phyloP scores from a whole-genome alignment of 1,140 invertebrate genomes.

The Penaeus indicus region DNA sequence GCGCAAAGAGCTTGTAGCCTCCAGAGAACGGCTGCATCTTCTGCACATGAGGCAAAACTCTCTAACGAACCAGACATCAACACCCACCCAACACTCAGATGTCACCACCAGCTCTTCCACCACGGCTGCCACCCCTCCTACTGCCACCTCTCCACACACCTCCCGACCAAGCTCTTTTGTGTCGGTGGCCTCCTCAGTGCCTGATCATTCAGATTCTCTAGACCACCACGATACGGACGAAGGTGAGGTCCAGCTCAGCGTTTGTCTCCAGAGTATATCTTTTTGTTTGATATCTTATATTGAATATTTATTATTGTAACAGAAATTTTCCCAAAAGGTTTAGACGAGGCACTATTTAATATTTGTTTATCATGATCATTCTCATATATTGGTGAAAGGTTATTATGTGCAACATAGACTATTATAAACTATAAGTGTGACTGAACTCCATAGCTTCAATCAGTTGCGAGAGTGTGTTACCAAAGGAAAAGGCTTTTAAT shows the following conservation, averaged over 20 bases:
- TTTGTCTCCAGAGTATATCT: neutral
- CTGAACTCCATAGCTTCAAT: no score
- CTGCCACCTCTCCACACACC: constrained; percentile 52
- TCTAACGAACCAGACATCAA: constrained; percentile 7
- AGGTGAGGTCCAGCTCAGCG: constrained; percentile 18
- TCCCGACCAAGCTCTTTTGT: constrained; percentile 59
- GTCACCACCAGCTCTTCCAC: constrained; percentile 23
- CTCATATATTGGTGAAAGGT: no score
- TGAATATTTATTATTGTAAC: no score
- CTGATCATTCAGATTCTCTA: constrained; percentile 57
- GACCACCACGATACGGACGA: constrained; percentile 62
- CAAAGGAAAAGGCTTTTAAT: no score
- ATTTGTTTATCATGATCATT: no score
- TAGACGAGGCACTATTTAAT: no score
- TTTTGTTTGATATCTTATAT: no score
- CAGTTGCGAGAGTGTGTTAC: no score
- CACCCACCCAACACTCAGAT: constrained; percentile 14
- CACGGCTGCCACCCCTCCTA: constrained; percentile 31
- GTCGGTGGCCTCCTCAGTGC: constrained; percentile 53
- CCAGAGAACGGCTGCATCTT: constrained; percentile 79
- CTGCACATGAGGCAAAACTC: constrained; percentile 67
- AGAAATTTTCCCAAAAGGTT: no score
- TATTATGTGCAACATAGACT: no score
- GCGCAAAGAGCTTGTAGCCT: constrained; percentile 79
- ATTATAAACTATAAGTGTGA: no score